Conservation (phyloP, 2,888 invertebrate genomes). For the Drosophila borealis region DNA sequence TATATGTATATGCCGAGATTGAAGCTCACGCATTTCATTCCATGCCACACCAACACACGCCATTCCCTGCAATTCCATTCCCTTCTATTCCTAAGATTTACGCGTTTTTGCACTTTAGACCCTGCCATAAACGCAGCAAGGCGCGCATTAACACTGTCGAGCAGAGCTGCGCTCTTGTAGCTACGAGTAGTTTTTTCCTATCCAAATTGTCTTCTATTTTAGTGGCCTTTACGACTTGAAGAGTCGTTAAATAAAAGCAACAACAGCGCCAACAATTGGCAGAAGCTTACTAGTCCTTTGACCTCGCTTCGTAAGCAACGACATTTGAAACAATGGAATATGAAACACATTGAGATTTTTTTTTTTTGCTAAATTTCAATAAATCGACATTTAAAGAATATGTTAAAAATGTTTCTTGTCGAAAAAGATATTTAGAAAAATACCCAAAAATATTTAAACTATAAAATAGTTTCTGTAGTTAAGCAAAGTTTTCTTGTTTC, state of each 20-base stretch:
- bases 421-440: no score
- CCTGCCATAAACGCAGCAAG: constrained; percentile 75
- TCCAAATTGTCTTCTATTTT: constrained; percentile 28
- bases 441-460: no score
- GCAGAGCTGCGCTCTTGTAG: constrained; percentile 4
- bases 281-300: constrained; percentile 27
- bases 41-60: background rate
- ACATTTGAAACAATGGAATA: constrained; percentile 5
- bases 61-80: background rate
- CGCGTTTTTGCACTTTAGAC: constrained; percentile 61
- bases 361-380: no score
- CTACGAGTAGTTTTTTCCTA: constrained; percentile 24
- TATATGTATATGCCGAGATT: constrained; percentile 46
- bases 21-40: constrained; percentile 19
- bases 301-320: constrained; percentile 28
- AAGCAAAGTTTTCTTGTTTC: no score
- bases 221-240: constrained; percentile 45
- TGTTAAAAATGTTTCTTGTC: no score
- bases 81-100: background rate
- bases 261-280: constrained; percentile 28
- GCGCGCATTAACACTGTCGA: constrained; percentile 73
- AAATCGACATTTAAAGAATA: no score
- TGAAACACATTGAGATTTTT: no score
- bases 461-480: no score
- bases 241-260: constrained; percentile 38